Conservation (phyloP, 2,113 vertebrate genomes). For the Bombycilla garrulus region DNA sequence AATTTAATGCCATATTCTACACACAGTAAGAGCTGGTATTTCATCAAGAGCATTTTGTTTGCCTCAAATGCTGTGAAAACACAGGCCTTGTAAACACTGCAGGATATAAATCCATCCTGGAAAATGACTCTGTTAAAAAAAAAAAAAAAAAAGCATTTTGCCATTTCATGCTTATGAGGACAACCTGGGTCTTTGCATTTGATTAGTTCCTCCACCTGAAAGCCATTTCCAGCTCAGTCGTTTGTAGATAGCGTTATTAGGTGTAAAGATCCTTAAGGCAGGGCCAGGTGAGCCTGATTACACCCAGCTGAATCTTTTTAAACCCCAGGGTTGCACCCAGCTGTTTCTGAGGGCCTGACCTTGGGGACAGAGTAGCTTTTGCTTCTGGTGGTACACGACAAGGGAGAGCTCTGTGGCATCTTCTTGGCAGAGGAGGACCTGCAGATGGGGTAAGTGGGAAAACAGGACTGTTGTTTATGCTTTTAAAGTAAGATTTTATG, state of each 20-base stretch:
- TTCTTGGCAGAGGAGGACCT: fast-evolving
- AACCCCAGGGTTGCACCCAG: background rate
- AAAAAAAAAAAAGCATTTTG: constrained; percentile 5
- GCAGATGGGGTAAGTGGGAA: background rate
- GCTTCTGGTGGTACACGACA: background rate
- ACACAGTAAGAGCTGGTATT: constrained; percentile 41
- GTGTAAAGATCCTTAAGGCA: background rate
- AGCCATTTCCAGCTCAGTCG: background rate
- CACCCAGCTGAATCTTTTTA: background rate
- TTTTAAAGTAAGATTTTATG: background rate
- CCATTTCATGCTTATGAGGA: constrained; percentile 14
- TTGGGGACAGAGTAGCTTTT: background rate
- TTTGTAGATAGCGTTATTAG: background rate
- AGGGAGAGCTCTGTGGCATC: fast-evolving
- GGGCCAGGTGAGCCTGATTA: background rate
- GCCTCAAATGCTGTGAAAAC: constrained; percentile 48
- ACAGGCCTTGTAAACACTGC: constrained; percentile 41
- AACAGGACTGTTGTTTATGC: background rate
- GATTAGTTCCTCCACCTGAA: background rate
- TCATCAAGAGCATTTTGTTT: constrained; percentile 50
- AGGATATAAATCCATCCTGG: constrained; percentile 11
- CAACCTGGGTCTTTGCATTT: background rate
- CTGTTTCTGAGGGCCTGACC: background rate
- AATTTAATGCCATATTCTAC: constrained; percentile 71
- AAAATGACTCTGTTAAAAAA: constrained; percentile 13